phyloP scores from a whole-genome alignment of 2,888 invertebrate genomes.

The Heliconius erato region DNA sequence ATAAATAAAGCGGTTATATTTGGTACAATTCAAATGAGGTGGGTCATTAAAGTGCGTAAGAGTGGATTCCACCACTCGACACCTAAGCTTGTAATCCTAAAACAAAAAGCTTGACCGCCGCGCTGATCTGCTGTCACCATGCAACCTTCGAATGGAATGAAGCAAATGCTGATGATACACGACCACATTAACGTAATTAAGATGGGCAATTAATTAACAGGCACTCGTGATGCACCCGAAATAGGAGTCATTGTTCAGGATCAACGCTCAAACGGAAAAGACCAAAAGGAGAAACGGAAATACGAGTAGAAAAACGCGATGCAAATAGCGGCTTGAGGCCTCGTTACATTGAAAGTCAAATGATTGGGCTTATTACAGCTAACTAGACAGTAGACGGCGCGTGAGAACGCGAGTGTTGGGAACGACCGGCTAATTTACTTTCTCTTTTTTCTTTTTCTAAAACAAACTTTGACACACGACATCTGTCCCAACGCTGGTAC shows the following conservation, averaged over 20 bases:
- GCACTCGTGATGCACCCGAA: conserved; percentile 26
- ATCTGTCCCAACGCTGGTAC: conserved; percentile 59
- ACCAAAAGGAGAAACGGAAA: conserved; percentile 41
- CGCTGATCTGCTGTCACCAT: conserved; percentile 84
- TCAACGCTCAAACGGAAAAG: conserved; percentile 23
- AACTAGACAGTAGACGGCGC: conserved; percentile 45
- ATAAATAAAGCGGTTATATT: conserved; percentile 83
- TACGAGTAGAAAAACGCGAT: conserved; percentile 41
- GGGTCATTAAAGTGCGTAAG: conserved; percentile 75
- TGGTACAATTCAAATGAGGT: conserved; percentile 85
- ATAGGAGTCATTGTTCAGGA: conserved; percentile 28
- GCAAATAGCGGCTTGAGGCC: conserved; percentile 43
- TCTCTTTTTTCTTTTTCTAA: conserved; percentile 52
- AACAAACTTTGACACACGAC: conserved; percentile 57
- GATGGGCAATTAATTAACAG: conserved; percentile 72
- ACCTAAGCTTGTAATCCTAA: conserved; percentile 82
- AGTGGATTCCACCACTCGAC: conserved; percentile 81
- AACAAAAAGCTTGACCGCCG: conserved; percentile 62
- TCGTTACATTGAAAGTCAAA: conserved; percentile 50
- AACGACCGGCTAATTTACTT: conserved; percentile 51
- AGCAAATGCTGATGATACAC: conserved; percentile 83
- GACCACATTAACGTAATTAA: conserved; percentile 81
- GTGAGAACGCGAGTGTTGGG: conserved; percentile 51
- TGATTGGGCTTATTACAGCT: conserved; percentile 51
- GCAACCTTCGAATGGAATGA: conserved; percentile 82